Evolutionary conservation across 2,888 invertebrate species (phyloP).

Genomic region (Temnothorax unifasciatus): DNA sequence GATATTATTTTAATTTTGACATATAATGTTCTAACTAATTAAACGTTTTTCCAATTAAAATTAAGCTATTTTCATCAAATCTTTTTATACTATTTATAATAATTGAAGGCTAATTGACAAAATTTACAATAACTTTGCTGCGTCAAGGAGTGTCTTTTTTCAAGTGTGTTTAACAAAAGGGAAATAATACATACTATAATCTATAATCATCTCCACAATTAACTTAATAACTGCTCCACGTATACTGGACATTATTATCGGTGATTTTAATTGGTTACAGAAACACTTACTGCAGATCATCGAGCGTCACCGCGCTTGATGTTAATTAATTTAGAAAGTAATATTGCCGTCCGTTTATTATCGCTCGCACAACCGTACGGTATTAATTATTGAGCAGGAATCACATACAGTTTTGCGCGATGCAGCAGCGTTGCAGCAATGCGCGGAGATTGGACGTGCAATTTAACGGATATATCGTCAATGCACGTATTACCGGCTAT

Average conservation of each 20-base stretch:
- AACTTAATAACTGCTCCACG: not conserved
- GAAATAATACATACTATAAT: not conserved
- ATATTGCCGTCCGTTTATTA: conserved; percentile 33
- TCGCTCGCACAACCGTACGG: not conserved
- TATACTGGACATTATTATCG: not conserved
- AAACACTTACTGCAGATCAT: conserved; percentile 6
- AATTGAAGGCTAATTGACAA: not conserved
- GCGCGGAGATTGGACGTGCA: conserved; percentile 19
- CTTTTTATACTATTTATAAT: not conserved
- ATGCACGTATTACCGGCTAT: not conserved
- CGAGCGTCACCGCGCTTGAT: not conserved
- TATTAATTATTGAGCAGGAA: conserved; percentile 32
- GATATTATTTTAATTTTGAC: not conserved
- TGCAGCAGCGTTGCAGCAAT: not conserved
- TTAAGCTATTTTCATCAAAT: not conserved
- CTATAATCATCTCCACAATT: conserved; percentile 11
- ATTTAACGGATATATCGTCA: conserved; percentile 30
- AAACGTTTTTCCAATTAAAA: not conserved
- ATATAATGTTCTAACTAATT: not conserved
- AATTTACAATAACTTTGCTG: not conserved
- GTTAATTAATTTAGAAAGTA: conserved; percentile 48
- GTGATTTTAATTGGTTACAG: conserved; percentile 23
- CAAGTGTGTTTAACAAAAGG: not conserved
- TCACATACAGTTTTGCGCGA: conserved; percentile 1
- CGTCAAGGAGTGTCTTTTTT: not conserved